Base-by-base conservation (phyloP, 2,797 vertebrate genomes). In the Anomalospiza imberbis region DNA sequence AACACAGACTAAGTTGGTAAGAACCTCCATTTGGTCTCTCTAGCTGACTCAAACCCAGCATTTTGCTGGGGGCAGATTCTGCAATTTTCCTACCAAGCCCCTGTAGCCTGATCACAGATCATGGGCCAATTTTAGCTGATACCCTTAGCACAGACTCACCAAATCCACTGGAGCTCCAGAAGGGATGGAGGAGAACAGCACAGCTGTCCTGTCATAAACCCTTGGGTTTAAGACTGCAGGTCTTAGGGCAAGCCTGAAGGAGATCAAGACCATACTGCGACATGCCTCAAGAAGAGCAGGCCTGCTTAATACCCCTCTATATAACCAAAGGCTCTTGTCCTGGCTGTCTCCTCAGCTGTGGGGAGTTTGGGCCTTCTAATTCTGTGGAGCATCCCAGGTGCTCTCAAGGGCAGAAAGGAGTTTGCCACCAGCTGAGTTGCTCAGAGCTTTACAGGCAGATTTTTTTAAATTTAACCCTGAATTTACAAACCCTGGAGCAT, bases 231-330 rank as follows among this genome's bases (percentile, higher is more conserved):
- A 62, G 14, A 26, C 4, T 32, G 4, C 15, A 63, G 28, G 2
- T 24, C 38, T 25, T 3, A 3, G 1, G 0, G 4, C 17, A 61
- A 32, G 10, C 7, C 57, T 17, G 8, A 47, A 51, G 21, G 25
- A 34, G 5, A 48, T 11, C 13, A 31, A 32, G 36, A n/a, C 7
- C 32, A 12, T 7, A 5, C 16, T 17, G 3, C 0, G 0, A 65
- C 5, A 40, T 20, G 10, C 1, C 21, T 14, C 7, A 10, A 26
- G 11, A 34, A 8, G 6, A 60, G 2, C 4, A 20, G 9, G 1
- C 0, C 5, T 24, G 0, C 5, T 24, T 14, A 17, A 34, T 21
- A 22, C 6, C 8, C 28, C 7, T 9, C 1, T 7, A 2, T 28
- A 28, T 31, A 79, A 70, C 36, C 42, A 26, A 63, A 63, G 60